Percentiles rank a stretch among this genome's conserved stretches.
Evolutionary conservation across 2,797 vertebrate genomes (phyloP).

Genomic region (Ctenochaetus hawaiiensis): DNA sequence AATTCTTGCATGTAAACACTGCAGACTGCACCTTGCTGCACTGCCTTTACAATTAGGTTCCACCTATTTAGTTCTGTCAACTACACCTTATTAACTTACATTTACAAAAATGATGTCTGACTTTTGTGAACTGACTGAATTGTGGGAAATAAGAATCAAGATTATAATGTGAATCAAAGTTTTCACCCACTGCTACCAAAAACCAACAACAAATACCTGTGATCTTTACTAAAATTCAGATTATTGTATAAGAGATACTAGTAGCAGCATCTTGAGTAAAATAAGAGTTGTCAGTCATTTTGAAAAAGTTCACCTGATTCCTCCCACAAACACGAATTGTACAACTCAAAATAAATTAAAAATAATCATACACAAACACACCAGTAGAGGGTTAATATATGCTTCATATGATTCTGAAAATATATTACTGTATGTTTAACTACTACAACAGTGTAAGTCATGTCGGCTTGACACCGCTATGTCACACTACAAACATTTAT

Average conservation of each 20-base stretch:
- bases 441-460: neutral
- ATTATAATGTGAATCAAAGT: no score
- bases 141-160: no score
- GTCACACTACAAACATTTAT: neutral
- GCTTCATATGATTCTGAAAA: slow-evolving; percentile 2
- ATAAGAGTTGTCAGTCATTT: slow-evolving; percentile 30
- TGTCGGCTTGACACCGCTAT: neutral
- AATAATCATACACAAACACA: neutral
- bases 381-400: neutral
- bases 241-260: no score
- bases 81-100: no score
- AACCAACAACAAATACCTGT: slow-evolving; percentile 22
- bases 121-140: no score
- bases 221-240: neutral
- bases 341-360: slow-evolving; percentile 5
- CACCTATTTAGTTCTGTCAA: no score
- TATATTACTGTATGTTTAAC: neutral
- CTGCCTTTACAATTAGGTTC: no score
- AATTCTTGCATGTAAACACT: no score
- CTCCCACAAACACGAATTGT: slow-evolving; percentile 8
- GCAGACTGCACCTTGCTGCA: no score
- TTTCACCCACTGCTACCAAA: no score
- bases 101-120: no score
- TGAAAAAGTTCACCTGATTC: slow-evolving; percentile 25
- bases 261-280: slow-evolving; percentile 35